Percentiles rank a stretch among this genome's conserved stretches.
Evolutionary conservation across 2,888 invertebrate genomes (phyloP).

Genomic region (Rotaria sp.): DNA sequence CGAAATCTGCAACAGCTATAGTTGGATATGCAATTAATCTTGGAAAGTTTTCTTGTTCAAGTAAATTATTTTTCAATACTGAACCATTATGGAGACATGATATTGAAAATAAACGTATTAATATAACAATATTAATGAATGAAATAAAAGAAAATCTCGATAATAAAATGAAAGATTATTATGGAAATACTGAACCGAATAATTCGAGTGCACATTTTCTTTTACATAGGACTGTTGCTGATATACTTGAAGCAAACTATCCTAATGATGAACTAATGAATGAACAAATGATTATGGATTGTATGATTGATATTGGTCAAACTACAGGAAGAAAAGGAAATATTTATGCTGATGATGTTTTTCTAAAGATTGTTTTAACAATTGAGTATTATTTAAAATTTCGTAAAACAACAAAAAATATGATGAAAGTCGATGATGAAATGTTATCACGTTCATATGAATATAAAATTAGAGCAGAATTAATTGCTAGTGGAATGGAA

Average conservation of each 20-base stretch:
- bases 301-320: background rate
- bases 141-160: background rate
- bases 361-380: background rate
- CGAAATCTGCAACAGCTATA: background rate
- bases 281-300: background rate
- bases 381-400: background rate
- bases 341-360: background rate
- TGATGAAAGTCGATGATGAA: background rate
- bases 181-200: background rate
- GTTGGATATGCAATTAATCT: background rate
- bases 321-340: background rate
- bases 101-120: background rate
- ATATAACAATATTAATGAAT: background rate
- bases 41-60: background rate
- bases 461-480: background rate
- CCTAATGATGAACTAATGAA: background rate
- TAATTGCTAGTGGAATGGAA: background rate
- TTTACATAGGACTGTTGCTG: background rate
- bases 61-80: background rate
- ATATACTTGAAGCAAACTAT: background rate
- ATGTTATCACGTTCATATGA: background rate
- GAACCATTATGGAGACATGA: background rate
- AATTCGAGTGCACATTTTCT: background rate
- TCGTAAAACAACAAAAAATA: background rate
- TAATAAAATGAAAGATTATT: background rate